Percentiles rank a stretch among this genome's conserved stretches.
Evolutionary conservation across 2,888 invertebrate species (phyloP).

Genomic region (Enchytraeus crypticus): DNA sequence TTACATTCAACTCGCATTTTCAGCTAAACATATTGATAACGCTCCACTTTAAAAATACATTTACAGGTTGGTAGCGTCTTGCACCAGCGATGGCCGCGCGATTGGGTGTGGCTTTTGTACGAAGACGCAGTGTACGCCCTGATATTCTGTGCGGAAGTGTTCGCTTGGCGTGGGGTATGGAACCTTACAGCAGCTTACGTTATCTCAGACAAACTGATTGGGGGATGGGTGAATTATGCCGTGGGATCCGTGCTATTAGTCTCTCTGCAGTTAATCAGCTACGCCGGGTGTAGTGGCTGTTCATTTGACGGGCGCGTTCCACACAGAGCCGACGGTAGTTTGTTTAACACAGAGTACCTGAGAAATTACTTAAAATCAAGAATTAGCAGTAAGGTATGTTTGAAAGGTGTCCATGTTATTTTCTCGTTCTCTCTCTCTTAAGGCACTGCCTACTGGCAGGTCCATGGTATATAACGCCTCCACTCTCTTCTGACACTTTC

Average conservation of each 20-base stretch:
- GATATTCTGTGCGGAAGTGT: slow-evolving; percentile 2
- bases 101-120: slow-evolving; percentile 5
- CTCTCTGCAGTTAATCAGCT: slow-evolving; percentile 16
- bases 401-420: too few species aligned
- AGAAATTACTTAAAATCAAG: too few species aligned
- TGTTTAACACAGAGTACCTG: slow-evolving; percentile 9
- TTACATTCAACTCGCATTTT: too few species aligned
- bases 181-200: slow-evolving; percentile 12
- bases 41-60: too few species aligned
- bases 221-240: slow-evolving; percentile 19
- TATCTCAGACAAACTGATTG: slow-evolving; percentile 9
- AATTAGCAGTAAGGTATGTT: too few species aligned
- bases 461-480: too few species aligned
- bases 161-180: slow-evolving; percentile 21
- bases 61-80: too few species aligned
- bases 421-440: too few species aligned
- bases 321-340: not conserved
- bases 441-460: too few species aligned
- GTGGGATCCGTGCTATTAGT: slow-evolving; percentile 11
- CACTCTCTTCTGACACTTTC: too few species aligned
- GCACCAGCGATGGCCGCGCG: too few species aligned
- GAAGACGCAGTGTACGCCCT: slow-evolving; percentile 14
- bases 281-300: slow-evolving; percentile 11
- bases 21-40: too few species aligned
- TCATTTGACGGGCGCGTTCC: slow-evolving; percentile 2